phyloP scores from a whole-genome alignment of 1,140 invertebrate genomes.

The Chymomyza costata region DNA sequence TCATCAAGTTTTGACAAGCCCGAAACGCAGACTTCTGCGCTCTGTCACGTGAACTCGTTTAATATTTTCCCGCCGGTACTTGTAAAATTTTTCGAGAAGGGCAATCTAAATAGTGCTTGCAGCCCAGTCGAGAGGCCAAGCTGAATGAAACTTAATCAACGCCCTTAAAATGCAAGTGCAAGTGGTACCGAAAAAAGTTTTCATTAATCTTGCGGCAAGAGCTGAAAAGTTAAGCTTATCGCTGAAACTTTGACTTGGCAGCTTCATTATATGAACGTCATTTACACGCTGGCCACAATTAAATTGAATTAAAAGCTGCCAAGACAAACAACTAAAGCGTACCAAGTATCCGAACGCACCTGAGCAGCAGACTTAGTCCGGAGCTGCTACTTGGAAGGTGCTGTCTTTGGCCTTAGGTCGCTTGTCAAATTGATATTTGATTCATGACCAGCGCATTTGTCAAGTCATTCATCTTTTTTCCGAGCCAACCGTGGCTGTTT shows the following conservation, averaged over 20 bases:
- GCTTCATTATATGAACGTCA: constrained; percentile 38
- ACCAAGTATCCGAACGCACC: constrained; percentile 34
- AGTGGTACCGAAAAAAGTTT: constrained; percentile 39
- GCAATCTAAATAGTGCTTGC: constrained; percentile 52
- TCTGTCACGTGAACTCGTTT: too few species aligned
- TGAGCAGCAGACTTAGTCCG: constrained; percentile 23
- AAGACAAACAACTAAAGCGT: constrained; percentile 9
- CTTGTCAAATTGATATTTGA: constrained; percentile 74
- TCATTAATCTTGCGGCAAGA: constrained; percentile 52
- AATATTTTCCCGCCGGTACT: too few species aligned
- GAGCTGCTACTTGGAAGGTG: constrained; percentile 6
- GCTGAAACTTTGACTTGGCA: neutral
- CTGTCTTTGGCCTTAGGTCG: constrained; percentile 8
- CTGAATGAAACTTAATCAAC: constrained; percentile 56
- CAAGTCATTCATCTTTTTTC: constrained; percentile 72
- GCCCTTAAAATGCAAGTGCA: constrained; percentile 42
- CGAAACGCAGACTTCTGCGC: too few species aligned
- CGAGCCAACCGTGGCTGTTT: neutral
- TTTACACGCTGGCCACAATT: constrained; percentile 63
- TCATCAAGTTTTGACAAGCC: constrained; percentile 63
- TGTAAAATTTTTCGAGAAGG: constrained; percentile 14
- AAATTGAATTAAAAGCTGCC: constrained; percentile 64
- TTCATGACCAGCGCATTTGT: constrained; percentile 72
- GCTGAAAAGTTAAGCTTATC: constrained; percentile 13
- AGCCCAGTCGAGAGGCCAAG: too few species aligned